Evolutionary conservation across 2,797 vertebrate species (phyloP).

Genomic region (Syndactyla subalaris): DNA sequence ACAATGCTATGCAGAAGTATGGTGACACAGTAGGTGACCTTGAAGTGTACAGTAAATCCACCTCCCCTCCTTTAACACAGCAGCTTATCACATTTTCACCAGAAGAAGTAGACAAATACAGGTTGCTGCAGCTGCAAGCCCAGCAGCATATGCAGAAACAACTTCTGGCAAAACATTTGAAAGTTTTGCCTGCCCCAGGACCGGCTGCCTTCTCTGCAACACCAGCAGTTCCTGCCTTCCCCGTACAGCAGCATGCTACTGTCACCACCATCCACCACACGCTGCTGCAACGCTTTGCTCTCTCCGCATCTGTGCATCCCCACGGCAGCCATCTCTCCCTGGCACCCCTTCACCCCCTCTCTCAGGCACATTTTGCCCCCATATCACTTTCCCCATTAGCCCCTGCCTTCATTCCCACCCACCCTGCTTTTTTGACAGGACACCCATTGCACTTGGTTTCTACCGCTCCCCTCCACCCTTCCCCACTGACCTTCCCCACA

Average conservation of each 20-base stretch:
- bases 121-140: slow-evolving; percentile 92
- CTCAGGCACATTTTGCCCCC: slow-evolving; percentile 80
- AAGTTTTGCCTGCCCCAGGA: slow-evolving; percentile 74
- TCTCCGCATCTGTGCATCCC: slow-evolving; percentile 75
- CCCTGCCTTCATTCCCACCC: slow-evolving; percentile 80
- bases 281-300: slow-evolving; percentile 77
- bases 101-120: slow-evolving; percentile 97
- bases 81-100: slow-evolving; percentile 91
- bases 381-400: slow-evolving; percentile 73
- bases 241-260: slow-evolving; percentile 74
- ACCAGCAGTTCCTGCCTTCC: slow-evolving; percentile 71
- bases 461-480: slow-evolving; percentile 71
- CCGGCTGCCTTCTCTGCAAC: slow-evolving; percentile 74
- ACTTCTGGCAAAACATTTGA: slow-evolving; percentile 83
- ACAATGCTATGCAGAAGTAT: slow-evolving; percentile 71
- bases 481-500: slow-evolving; percentile 74
- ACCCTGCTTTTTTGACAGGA: slow-evolving; percentile 81
- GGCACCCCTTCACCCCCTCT: slow-evolving; percentile 79
- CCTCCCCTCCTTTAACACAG: slow-evolving; percentile 78
- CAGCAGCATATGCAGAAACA: slow-evolving; percentile 97
- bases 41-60: slow-evolving; percentile 69
- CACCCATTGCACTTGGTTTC: slow-evolving; percentile 85
- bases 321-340: slow-evolving; percentile 67
- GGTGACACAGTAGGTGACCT: slow-evolving; percentile 56
- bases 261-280: slow-evolving; percentile 81